A percentile compares a stretch with the other conserved stretches of the same genome.
These are phyloP conservation scores for Sebastes hubbsi DNA, from an alignment of 2,797 vertebrate genomes.

Conservation along the genomic window DNA sequence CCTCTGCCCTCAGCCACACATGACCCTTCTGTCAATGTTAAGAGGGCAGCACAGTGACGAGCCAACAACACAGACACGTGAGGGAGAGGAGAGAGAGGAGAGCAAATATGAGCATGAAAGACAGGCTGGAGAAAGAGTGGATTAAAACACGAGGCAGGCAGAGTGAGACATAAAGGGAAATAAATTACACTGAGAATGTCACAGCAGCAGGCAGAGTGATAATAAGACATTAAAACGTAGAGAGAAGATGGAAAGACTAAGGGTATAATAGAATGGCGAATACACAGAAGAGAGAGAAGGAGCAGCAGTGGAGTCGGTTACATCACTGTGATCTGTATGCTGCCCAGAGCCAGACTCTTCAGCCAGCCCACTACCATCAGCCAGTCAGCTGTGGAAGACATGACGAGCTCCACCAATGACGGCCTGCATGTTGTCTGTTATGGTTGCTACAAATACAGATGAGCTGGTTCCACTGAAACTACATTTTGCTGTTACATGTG, in stretches of 20 bases:
- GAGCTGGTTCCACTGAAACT: neutral
- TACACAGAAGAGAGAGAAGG: constrained; percentile 24
- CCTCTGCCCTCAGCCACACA: constrained; percentile 65
- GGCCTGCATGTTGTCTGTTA: neutral
- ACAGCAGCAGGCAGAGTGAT: constrained; percentile 18
- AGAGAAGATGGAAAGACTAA: constrained; percentile 5
- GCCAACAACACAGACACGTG: constrained; percentile 61
- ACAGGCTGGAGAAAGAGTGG: constrained; percentile 2
- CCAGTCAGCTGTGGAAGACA: constrained; percentile 64
- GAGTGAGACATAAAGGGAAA: constrained; percentile 24
- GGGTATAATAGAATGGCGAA: neutral
- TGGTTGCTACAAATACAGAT: neutral
- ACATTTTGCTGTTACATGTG: neutral
- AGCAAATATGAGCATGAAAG: constrained; percentile 12
- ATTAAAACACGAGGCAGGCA: constrained; percentile 21
- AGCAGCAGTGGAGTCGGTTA: constrained; percentile 46
- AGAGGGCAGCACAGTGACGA: constrained; percentile 49
- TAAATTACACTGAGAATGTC: constrained; percentile 23
- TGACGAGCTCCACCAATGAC: constrained; percentile 33
- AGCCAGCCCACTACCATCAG: constrained; percentile 30
- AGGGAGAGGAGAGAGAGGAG: constrained; percentile 28
- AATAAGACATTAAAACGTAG: constrained; percentile 24
- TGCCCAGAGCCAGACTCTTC: constrained; percentile 56
- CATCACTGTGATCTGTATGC: constrained; percentile 61
- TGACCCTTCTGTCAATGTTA: constrained; percentile 62